These are phyloP conservation scores for Heteronetta atricapilla DNA, from an alignment of 2,113 vertebrate species.

Conservation along the genomic window DNA sequence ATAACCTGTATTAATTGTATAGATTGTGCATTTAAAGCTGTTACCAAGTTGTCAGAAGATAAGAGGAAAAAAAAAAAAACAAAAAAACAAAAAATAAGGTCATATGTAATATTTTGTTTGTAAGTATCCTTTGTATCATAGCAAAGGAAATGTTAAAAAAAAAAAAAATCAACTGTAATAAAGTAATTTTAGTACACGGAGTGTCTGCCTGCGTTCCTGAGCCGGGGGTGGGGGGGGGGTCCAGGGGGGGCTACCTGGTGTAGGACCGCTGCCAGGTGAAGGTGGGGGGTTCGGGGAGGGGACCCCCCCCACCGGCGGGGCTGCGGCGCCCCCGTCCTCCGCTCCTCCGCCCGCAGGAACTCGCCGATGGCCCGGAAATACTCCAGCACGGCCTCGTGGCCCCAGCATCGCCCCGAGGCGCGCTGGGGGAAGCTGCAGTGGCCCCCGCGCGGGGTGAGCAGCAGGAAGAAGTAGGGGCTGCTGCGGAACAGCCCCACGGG, in stretches of 20 bases:
- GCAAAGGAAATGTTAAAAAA: slow-evolving; percentile 93
- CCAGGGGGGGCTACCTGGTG: slow-evolving; percentile 58
- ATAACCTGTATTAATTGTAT: slow-evolving; percentile 99
- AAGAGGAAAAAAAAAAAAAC: slow-evolving; percentile 84
- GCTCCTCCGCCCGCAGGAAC: slow-evolving; percentile 83
- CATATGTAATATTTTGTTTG: slow-evolving; percentile 99
- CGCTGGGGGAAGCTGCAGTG: slow-evolving; percentile 84
- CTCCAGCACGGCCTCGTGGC: slow-evolving; percentile 81
- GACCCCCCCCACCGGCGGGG: slow-evolving; percentile 43
- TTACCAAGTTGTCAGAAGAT: slow-evolving; percentile 93
- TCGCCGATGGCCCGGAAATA: slow-evolving; percentile 82
- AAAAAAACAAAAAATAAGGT: slow-evolving; percentile 89
- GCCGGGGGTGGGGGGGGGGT: rapidly evolving
- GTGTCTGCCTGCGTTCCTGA: slow-evolving; percentile 66
- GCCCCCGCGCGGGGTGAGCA: slow-evolving; percentile 79
- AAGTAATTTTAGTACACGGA: slow-evolving; percentile 97
- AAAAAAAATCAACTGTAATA: slow-evolving; percentile 97
- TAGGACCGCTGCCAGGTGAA: slow-evolving; percentile 84
- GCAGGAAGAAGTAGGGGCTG: slow-evolving; percentile 88
- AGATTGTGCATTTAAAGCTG: slow-evolving; percentile 96
- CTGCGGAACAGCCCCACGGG: slow-evolving; percentile 84
- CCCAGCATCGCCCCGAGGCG: slow-evolving; percentile 76
- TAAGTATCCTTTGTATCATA: slow-evolving; percentile 97
- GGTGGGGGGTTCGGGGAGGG: rapidly evolving
- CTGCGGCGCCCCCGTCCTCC: slow-evolving; percentile 55